These are phyloP conservation scores for Meghimatium bilineatum DNA, from an alignment of 2,888 invertebrate species.

Conservation along the genomic window DNA sequence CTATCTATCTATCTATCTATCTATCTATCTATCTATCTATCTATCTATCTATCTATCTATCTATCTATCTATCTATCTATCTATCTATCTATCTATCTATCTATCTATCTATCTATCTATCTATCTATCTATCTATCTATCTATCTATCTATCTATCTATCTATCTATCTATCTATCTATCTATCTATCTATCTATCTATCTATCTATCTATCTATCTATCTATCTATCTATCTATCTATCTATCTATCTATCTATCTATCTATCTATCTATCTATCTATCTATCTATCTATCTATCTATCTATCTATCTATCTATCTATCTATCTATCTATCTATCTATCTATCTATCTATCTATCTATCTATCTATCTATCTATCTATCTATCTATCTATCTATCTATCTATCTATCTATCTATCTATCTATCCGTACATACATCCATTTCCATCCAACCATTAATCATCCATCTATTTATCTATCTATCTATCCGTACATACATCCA, in stretches of 20 bases:
- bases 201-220: neutral
- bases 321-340: neutral
- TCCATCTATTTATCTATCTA: no score
- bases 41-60: neutral
- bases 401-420: no score
- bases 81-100: neutral
- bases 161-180: neutral
- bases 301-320: no score
- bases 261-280: neutral
- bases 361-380: no score
- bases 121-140: neutral
- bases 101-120: neutral
- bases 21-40: neutral
- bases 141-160: neutral
- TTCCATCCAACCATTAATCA: no score
- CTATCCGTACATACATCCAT: no score
- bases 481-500: no score
- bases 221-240: neutral
- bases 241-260: neutral
- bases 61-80: neutral
- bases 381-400: no score
- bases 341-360: no score
- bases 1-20: neutral
- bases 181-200: neutral
- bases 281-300: no score